phyloP scores from a whole-genome alignment of 2,888 invertebrate genomes.

The Eilema depressum region DNA sequence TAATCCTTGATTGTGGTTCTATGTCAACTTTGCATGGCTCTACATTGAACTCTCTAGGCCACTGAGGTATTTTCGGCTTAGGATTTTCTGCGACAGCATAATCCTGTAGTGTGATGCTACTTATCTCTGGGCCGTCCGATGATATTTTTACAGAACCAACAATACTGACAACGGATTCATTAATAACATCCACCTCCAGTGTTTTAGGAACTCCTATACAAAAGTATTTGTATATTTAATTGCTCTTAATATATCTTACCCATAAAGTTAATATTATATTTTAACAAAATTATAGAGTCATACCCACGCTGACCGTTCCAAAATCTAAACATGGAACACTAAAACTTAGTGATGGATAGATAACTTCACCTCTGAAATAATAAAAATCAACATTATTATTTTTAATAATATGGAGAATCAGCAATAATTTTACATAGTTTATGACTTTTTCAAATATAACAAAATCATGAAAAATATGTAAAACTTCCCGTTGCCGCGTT shows the following conservation, averaged over 20 bases:
- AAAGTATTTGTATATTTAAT: neutral
- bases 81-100: conserved; percentile 73
- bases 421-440: neutral
- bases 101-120: conserved; percentile 79
- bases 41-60: conserved; percentile 86
- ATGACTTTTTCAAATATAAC: no score
- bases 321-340: conserved; percentile 85
- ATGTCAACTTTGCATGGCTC: conserved; percentile 80
- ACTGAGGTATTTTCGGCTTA: conserved; percentile 75
- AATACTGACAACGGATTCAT: conserved; percentile 86
- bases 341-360: conserved; percentile 87
- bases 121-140: conserved; percentile 85
- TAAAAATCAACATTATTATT: neutral
- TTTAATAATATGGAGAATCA: neutral
- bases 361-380: conserved; percentile 85
- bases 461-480: no score
- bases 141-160: conserved; percentile 80
- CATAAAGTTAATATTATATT: neutral
- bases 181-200: conserved; percentile 80
- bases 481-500: no score
- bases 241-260: neutral
- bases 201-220: conserved; percentile 80
- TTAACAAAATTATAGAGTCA: conserved; percentile 36
- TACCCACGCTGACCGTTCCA: conserved; percentile 87
- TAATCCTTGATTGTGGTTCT: conserved; percentile 74